Evolutionary conservation across 2,888 invertebrate species (phyloP).

Genomic region (Rhagophthalmus giganteus): DNA sequence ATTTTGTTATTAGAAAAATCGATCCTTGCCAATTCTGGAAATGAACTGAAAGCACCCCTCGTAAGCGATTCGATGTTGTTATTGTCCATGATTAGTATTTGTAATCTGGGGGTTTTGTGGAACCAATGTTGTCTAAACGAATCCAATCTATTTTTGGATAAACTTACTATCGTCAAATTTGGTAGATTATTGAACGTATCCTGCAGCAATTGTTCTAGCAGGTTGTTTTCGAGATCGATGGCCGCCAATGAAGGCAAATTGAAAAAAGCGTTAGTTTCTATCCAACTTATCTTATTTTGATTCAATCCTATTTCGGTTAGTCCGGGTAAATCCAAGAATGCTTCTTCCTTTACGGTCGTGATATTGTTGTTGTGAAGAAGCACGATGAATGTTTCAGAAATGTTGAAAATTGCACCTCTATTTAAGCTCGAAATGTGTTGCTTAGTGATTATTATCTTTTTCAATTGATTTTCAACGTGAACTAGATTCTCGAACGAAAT

Average conservation of each 20-base stretch:
- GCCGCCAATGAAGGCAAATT: background rate
- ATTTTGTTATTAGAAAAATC: background rate
- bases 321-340: background rate
- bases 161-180: background rate
- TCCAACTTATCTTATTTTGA: conserved; percentile 4
- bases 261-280: conserved; percentile 2
- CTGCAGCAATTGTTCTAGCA: conserved; percentile 1
- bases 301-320: conserved; percentile 1
- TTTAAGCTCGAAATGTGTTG: conserved; percentile 1
- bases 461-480: background rate
- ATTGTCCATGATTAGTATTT: too few relatives aligned
- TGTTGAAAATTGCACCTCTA: conserved; percentile 1
- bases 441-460: conserved; percentile 1
- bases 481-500: background rate
- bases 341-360: background rate
- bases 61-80: too few relatives aligned
- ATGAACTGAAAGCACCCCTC: too few relatives aligned
- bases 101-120: too few relatives aligned
- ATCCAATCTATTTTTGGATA: background rate
- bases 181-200: conserved; percentile 3
- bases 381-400: background rate
- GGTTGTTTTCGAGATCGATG: conserved; percentile 1
- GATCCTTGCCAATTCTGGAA: background rate
- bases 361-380: background rate
- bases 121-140: conserved; percentile 1